Percentiles rank a stretch among this genome's conserved stretches.
Conservation (phyloP, 92 coral and sea anemone species). For the Palythoa grandiflora region DNA sequence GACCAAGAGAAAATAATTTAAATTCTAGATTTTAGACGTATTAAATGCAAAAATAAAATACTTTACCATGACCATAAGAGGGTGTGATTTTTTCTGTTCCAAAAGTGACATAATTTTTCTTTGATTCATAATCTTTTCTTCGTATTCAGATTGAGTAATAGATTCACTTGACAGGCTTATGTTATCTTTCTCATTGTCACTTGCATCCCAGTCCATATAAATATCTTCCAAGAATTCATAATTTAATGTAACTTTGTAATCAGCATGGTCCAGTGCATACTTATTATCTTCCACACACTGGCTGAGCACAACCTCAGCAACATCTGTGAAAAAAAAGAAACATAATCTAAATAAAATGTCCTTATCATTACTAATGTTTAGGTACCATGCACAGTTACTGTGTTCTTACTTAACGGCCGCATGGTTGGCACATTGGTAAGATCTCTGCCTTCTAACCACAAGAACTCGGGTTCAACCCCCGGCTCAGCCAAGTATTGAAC, state of each 20-base stretch:
- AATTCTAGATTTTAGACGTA: not conserved
- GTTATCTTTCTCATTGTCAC: slow-evolving; percentile 69
- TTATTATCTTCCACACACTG: slow-evolving; percentile 83
- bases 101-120: slow-evolving; percentile 67
- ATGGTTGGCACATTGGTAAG: too few species aligned
- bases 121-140: slow-evolving; percentile 43
- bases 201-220: slow-evolving; percentile 79
- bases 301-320: slow-evolving; percentile 88
- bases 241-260: slow-evolving; percentile 68
- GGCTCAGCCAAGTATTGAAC: too few species aligned
- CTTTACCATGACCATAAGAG: slow-evolving; percentile 97
- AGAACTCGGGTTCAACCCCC: too few species aligned
- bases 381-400: too few species aligned
- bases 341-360: too few species aligned
- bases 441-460: too few species aligned
- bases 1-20: too few species aligned
- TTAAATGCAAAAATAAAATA: not conserved
- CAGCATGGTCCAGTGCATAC: slow-evolving; percentile 64
- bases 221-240: slow-evolving; percentile 95
- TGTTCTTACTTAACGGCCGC: too few species aligned
- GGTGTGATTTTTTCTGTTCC: slow-evolving; percentile 87
- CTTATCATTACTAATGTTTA: too few species aligned
- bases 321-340: slow-evolving; percentile 56
- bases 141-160: slow-evolving; percentile 54
- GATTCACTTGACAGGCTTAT: slow-evolving; percentile 69